These are phyloP conservation scores for Pelusios castaneus DNA, from an alignment of 2,113 vertebrate species.

Conservation along the genomic window DNA sequence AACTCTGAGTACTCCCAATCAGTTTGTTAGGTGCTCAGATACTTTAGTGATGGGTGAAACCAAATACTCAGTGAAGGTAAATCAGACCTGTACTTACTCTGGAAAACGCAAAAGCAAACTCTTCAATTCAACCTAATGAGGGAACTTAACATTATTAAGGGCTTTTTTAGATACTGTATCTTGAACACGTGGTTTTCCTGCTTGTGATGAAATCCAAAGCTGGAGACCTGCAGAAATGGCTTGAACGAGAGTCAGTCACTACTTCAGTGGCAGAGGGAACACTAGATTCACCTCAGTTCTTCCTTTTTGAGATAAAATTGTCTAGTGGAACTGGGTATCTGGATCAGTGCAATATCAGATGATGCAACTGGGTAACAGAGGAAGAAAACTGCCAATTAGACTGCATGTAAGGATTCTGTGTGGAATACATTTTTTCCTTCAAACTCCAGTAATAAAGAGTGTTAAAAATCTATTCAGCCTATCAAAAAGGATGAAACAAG, in stretches of 20 bases:
- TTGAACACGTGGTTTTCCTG: background rate
- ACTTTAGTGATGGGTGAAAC: no score
- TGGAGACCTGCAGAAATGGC: background rate
- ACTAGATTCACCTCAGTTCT: background rate
- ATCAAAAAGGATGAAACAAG: background rate
- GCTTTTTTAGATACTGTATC: background rate
- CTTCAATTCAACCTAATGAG: no score
- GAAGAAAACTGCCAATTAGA: background rate
- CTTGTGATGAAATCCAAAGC: background rate
- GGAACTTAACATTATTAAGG: background rate
- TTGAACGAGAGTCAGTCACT: background rate
- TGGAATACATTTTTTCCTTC: background rate
- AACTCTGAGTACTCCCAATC: background rate
- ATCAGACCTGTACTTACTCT: accelerated
- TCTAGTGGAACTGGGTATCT: no score
- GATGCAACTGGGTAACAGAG: background rate
- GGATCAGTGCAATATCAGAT: background rate
- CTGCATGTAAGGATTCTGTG: no score
- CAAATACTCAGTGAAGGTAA: background rate
- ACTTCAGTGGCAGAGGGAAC: background rate
- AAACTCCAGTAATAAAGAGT: background rate
- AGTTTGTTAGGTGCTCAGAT: background rate
- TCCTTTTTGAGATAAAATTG: background rate
- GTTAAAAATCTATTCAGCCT: background rate
- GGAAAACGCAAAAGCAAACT: background rate